Percentiles rank a stretch among this genome's conserved stretches.
phyloP scores from a whole-genome alignment of 92 coral and sea anemone genomes.

The Galaxea fascicularis region DNA sequence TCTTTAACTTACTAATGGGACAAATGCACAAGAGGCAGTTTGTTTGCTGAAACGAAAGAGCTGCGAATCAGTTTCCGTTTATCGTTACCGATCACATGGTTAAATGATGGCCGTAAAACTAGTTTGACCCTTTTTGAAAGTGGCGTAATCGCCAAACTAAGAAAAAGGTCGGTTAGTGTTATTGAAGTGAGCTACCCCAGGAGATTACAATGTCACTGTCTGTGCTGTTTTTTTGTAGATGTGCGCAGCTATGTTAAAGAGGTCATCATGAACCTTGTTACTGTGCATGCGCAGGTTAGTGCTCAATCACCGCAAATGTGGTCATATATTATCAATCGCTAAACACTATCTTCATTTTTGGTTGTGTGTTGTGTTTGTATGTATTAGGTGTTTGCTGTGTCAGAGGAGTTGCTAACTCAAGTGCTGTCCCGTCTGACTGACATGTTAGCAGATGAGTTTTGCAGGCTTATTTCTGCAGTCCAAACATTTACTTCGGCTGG shows the following conservation, averaged over 20 bases:
- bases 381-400: slow-evolving; percentile 88
- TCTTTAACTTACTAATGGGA: no score
- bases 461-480: slow-evolving; percentile 71
- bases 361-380: background rate
- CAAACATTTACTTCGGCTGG: slow-evolving; percentile 86
- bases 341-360: background rate
- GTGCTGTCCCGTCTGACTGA: slow-evolving; percentile 91
- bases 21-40: no score
- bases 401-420: slow-evolving; percentile 80
- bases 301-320: background rate
- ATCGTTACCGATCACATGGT: background rate
- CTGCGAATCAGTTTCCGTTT: no score
- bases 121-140: no score
- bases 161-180: background rate
- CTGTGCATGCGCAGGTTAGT: slow-evolving; percentile 95
- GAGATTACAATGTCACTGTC: background rate
- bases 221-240: slow-evolving; percentile 57
- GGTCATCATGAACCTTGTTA: slow-evolving; percentile 86
- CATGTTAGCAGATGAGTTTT: slow-evolving; percentile 85
- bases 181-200: background rate
- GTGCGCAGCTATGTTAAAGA: slow-evolving; percentile 94
- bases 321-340: no score
- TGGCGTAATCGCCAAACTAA: no score
- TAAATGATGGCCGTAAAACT: background rate
- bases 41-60: no score